Conservation (phyloP, 2,113 vertebrate genomes). For the Oreotragus oreotragus region DNA sequence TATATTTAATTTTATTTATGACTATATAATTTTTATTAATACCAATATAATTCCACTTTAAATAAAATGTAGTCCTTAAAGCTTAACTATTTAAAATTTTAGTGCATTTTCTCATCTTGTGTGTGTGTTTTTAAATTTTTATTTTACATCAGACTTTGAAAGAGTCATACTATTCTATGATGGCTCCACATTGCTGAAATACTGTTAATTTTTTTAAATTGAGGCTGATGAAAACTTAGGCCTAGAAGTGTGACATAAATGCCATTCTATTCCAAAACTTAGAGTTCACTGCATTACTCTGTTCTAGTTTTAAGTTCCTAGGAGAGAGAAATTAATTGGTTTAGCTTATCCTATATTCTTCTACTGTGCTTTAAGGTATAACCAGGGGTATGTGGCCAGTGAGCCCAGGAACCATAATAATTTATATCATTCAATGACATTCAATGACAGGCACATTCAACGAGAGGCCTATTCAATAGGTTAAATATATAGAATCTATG, state of each 20-base stretch:
- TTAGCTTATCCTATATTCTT: neutral
- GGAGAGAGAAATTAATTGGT: neutral
- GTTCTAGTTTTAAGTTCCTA: neutral
- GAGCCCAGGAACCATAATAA: neutral
- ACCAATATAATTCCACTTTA: neutral
- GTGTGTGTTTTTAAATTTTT: neutral
- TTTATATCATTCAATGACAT: neutral
- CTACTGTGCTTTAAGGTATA: neutral
- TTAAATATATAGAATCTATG: neutral
- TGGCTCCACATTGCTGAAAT: neutral
- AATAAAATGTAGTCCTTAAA: neutral
- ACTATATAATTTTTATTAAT: neutral
- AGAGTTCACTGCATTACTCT: neutral
- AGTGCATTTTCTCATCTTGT: neutral
- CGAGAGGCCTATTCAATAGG: neutral
- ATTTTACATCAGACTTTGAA: neutral
- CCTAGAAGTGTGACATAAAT: neutral
- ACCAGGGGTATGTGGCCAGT: neutral
- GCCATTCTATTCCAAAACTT: neutral
- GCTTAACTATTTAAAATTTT: neutral
- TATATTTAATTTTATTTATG: neutral
- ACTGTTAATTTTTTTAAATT: neutral
- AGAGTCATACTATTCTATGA: fast-evolving
- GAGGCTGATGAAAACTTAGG: neutral
- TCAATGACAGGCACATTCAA: fast-evolving